phyloP scores from a whole-genome alignment of 2,888 invertebrate species.

The Drosophila borborema region DNA sequence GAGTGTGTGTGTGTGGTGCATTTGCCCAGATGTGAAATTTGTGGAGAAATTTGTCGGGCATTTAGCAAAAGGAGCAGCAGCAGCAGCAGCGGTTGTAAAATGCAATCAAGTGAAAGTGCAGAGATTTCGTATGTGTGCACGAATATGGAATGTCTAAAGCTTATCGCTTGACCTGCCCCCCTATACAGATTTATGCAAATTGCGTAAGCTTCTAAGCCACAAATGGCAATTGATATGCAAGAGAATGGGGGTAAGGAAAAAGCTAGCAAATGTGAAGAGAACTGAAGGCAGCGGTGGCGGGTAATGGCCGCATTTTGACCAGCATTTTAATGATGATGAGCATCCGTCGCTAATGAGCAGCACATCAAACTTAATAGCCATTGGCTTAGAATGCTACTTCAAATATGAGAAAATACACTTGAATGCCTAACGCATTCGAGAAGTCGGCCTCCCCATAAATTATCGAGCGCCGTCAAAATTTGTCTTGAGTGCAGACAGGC shows the following conservation, averaged over 20 bases:
- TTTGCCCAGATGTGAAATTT: conserved; percentile 12
- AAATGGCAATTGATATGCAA: conserved; percentile 31
- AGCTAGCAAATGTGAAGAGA: not conserved
- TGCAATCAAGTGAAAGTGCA: conserved; percentile 70
- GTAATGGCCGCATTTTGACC: conserved; percentile 39
- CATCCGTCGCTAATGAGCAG: conserved; percentile 63
- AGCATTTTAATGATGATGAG: conserved; percentile 72
- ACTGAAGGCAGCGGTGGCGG: not conserved
- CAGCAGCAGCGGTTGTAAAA: conserved; percentile 23
- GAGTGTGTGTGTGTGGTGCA: not conserved
- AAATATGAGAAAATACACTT: conserved; percentile 13
- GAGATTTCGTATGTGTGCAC: conserved; percentile 20
- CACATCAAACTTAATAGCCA: conserved; percentile 61
- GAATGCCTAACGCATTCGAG: conserved; percentile 2
- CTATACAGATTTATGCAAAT: conserved; percentile 62
- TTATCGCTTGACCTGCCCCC: conserved; percentile 26
- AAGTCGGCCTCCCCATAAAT: conserved; percentile 51
- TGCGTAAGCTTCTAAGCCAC: conserved; percentile 58
- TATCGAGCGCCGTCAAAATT: conserved; percentile 55
- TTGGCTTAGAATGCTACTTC: conserved; percentile 36
- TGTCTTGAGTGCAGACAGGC: conserved; percentile 67
- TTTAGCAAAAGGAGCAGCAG: conserved; percentile 25
- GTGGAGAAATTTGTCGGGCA: conserved; percentile 28
- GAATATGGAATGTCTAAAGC: conserved; percentile 39
- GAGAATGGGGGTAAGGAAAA: conserved; percentile 9